Evolutionary conservation across 2,888 invertebrate species (phyloP).

Genomic region (Adelognathus sp.): DNA sequence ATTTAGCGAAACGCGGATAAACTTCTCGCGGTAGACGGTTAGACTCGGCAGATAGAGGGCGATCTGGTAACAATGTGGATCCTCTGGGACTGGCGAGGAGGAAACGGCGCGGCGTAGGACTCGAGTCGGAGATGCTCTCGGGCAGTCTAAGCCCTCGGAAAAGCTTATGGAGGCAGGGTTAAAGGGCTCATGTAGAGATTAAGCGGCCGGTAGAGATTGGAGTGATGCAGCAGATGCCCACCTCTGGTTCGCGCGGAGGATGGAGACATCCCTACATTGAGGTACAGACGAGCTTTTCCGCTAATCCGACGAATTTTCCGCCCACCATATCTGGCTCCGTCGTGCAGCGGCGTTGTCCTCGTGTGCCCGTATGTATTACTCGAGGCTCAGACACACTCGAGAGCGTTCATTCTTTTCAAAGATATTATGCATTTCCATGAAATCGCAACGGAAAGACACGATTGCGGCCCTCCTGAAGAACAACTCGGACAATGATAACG

Average conservation of each 20-base stretch:
- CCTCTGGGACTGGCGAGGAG: conserved; percentile 31
- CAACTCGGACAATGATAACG: not conserved
- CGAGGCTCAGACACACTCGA: conserved; percentile 19
- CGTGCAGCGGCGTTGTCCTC: conserved; percentile 1
- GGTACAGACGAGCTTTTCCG: conserved; percentile 44
- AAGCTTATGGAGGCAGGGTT: conserved; percentile 59
- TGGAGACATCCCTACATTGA: conserved; percentile 33
- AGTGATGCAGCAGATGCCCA: conserved; percentile 29
- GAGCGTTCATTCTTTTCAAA: not conserved
- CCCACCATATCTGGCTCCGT: conserved; percentile 4
- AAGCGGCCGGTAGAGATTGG: conserved; percentile 41
- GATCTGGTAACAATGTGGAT: conserved; percentile 29
- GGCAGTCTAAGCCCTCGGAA: conserved; percentile 56
- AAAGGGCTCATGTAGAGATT: conserved; percentile 62
- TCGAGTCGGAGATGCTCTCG: conserved; percentile 45
- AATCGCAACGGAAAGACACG: not conserved
- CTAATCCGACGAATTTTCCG: conserved; percentile 48
- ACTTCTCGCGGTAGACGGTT: conserved; percentile 35
- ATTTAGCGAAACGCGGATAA: conserved; percentile 28
- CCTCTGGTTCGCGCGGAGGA: conserved; percentile 7
- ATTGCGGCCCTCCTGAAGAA: not conserved
- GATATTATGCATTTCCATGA: not conserved
- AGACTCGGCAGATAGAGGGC: conserved; percentile 9
- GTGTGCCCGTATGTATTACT: not conserved
- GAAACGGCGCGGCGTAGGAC: not conserved